A percentile compares a stretch with the other conserved stretches of the same genome.
Evolutionary conservation across 2,113 vertebrate genomes (phyloP).

Genomic region (Pseudonaja textilis): DNA sequence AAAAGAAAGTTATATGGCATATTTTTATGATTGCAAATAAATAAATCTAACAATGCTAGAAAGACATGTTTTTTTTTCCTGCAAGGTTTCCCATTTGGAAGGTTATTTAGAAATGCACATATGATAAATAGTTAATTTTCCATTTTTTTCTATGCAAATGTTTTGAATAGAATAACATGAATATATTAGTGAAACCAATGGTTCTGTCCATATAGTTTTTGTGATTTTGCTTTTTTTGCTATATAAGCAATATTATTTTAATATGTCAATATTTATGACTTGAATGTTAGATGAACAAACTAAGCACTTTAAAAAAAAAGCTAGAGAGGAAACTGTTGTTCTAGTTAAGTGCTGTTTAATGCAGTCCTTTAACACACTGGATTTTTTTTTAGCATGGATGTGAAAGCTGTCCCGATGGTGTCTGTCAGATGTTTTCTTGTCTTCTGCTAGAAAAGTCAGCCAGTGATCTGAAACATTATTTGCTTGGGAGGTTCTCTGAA

Average conservation of each 20-base stretch:
- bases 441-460: constrained; percentile 40
- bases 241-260: not conserved
- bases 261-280: not conserved
- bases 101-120: not conserved
- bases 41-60: not conserved
- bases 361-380: not conserved
- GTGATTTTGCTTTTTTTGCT: not conserved
- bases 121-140: not conserved
- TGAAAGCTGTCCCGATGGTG: not conserved
- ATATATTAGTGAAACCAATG: not conserved
- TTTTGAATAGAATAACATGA: not conserved
- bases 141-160: not conserved
- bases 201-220: not conserved
- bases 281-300: not conserved
- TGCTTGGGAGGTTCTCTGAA: constrained; percentile 31
- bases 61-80: not conserved
- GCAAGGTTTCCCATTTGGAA: not conserved
- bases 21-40: not conserved
- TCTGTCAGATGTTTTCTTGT: constrained; percentile 20
- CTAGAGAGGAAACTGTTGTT: not conserved
- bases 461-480: constrained; percentile 28
- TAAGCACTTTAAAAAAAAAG: not conserved
- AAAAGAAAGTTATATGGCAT: not conserved
- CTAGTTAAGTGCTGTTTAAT: not conserved
- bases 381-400: not conserved